Evolutionary conservation across 64 coral and sea anemone genomes (phyloP).

Genomic region (Acropora tenuis): DNA sequence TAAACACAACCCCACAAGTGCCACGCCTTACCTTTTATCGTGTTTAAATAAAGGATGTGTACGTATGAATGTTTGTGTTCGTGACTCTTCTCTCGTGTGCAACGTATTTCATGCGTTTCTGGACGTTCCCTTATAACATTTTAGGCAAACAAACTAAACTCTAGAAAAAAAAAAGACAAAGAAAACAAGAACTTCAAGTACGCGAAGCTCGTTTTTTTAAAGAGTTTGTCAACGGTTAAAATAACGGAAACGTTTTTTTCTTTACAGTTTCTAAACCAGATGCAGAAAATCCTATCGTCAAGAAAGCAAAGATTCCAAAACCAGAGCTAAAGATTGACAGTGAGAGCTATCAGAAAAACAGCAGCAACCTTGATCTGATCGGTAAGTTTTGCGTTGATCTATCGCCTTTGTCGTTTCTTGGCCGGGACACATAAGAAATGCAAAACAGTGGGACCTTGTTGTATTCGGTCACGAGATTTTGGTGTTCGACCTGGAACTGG

Average conservation of each 20-base stretch:
- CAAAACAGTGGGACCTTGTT: no score
- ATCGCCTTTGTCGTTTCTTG: background rate
- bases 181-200: no score
- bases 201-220: background rate
- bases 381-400: conserved; percentile 28
- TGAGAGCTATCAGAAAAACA: conserved; percentile 78
- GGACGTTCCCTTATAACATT: no score
- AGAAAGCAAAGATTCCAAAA: conserved; percentile 76
- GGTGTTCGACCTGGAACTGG: no score
- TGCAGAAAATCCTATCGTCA: conserved; percentile 89
- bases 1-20: no score
- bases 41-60: no score
- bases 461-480: no score
- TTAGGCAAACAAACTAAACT: background rate
- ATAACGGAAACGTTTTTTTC: background rate
- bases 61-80: no score
- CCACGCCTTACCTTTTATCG: no score
- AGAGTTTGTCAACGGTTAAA: no score
- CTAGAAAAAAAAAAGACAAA: background rate
- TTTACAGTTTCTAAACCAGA: conserved; percentile 92
- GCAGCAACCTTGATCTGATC: conserved; percentile 48
- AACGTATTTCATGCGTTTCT: no score
- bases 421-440: background rate
- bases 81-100: no score
- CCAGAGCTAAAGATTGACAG: conserved; percentile 77